phyloP scores from a whole-genome alignment of 2,797 vertebrate species.

The Coluber constrictor region DNA sequence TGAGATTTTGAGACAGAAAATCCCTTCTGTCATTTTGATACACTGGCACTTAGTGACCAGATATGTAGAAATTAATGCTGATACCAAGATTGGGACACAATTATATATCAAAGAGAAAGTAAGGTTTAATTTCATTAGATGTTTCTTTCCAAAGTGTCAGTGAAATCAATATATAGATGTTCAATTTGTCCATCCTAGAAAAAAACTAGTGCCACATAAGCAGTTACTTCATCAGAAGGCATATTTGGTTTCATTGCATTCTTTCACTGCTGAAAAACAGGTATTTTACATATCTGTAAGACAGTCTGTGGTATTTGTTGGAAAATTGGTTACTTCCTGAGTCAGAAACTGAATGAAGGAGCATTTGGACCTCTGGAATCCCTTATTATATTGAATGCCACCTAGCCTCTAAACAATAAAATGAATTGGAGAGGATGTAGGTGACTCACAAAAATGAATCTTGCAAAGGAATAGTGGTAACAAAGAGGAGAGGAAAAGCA shows the following conservation, averaged over 20 bases:
- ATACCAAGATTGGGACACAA: background rate
- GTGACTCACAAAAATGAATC: fast-evolving
- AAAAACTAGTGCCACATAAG: background rate
- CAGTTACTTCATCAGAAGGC: background rate
- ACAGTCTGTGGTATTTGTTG: background rate
- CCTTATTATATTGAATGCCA: background rate
- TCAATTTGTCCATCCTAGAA: background rate
- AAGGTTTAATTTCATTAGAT: background rate
- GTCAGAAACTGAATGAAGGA: background rate
- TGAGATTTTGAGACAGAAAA: background rate
- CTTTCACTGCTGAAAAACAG: background rate
- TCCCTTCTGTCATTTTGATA: background rate
- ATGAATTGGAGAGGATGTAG: conserved; percentile 1
- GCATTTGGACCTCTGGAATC: conserved; percentile 20
- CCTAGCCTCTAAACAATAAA: conserved; percentile 41
- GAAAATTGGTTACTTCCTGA: too few species aligned
- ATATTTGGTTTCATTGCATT: background rate
- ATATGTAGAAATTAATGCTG: background rate
- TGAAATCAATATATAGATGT: background rate
- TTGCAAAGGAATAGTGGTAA: background rate
- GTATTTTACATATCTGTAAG: background rate
- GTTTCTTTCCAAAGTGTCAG: background rate
- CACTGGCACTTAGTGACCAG: background rate
- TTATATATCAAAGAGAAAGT: background rate
- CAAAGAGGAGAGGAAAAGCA: background rate